Evolutionary conservation across 2,113 vertebrate species (phyloP), one percentile per base, ranked within the genome.

Genomic region (Podiceps cristatus): DNA sequence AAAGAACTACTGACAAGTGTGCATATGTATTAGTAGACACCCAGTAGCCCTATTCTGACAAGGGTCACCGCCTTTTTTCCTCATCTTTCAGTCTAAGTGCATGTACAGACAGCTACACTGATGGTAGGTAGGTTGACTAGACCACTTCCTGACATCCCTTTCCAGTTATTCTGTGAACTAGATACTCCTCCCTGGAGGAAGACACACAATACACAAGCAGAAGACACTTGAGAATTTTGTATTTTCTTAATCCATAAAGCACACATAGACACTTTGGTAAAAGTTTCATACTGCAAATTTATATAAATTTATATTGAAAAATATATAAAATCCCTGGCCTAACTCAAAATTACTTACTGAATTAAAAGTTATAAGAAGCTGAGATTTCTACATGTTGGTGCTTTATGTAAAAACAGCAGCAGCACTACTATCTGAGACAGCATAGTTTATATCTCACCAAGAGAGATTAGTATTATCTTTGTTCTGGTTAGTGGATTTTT

Each of bases 381-480:
- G 8, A 69, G 35, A 77, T 28, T 66, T 77, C 52, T 63, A 28
- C 28, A n/a, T 13, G 29, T 69, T 9, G 35, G 78, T 49, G 49
- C 18, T 86, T 73, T 55, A 56, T 88, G 74, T 69, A 88, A 75
- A 75, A 86, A 28, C 63, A 88, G 76, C 77, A 75, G 52, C 40
- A 71, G 33, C 59, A 77, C 16, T 55, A 37, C 22, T 29, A 47
- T 77, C 55, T 83, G 44, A 68, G 93, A 88, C 18, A 56, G 58
- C 28, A n/a, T 47, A 52, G 73, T 77, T 85, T 81, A 53, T 77
- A 66, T 90, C 75, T 81, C 45, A 69, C 85, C 67, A 64, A 77
- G 80, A 82, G 60, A 93, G 94, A 96, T 94, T 90, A 95, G 86
- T 95, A 84, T 94, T 95, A 94, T 94, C 93, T 97, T 94, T 94